phyloP scores from a whole-genome alignment of 2,888 invertebrate species.

The Brachypterus glaber region DNA sequence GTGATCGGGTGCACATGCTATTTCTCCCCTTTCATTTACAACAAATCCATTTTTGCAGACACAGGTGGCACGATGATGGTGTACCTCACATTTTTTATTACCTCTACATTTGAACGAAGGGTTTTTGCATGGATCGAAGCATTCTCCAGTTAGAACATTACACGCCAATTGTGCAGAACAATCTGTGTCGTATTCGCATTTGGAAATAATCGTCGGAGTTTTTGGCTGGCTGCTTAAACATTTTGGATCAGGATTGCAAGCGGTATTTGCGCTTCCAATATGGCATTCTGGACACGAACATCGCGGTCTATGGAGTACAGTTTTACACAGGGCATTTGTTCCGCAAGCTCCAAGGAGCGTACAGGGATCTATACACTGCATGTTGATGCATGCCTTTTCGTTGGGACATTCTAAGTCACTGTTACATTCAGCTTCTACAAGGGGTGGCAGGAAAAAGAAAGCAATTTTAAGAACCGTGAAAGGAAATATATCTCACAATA shows the following conservation, averaged over 20 bases:
- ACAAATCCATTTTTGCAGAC: conserved; percentile 84
- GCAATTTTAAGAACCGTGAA: conserved; percentile 81
- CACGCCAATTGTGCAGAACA: conserved; percentile 71
- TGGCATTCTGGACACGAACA: conserved; percentile 85
- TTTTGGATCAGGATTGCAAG: conserved; percentile 70
- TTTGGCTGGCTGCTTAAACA: conserved; percentile 57
- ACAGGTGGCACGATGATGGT: conserved; percentile 75
- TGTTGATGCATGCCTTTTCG: conserved; percentile 85
- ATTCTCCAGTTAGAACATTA: conserved; percentile 58
- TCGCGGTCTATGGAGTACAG: conserved; percentile 73
- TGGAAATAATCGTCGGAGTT: conserved; percentile 45
- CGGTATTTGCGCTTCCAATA: conserved; percentile 69
- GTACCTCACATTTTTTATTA: conserved; percentile 82
- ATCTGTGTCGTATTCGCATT: conserved; percentile 58
- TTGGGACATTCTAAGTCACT: conserved; percentile 84
- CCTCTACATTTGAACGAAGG: conserved; percentile 62
- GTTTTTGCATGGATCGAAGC: conserved; percentile 68
- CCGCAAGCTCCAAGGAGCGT: conserved; percentile 81
- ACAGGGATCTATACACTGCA: conserved; percentile 87
- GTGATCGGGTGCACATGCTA: conserved; percentile 72
- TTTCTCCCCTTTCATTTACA: conserved; percentile 76
- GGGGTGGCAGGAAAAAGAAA: conserved; percentile 48
- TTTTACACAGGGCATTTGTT: conserved; percentile 78
- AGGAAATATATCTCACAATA: conserved; percentile 50
- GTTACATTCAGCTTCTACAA: conserved; percentile 61